These are phyloP conservation scores for Meleagris gallopavo DNA, from an alignment of 2,113 vertebrate genomes.

Conservation along the genomic window DNA sequence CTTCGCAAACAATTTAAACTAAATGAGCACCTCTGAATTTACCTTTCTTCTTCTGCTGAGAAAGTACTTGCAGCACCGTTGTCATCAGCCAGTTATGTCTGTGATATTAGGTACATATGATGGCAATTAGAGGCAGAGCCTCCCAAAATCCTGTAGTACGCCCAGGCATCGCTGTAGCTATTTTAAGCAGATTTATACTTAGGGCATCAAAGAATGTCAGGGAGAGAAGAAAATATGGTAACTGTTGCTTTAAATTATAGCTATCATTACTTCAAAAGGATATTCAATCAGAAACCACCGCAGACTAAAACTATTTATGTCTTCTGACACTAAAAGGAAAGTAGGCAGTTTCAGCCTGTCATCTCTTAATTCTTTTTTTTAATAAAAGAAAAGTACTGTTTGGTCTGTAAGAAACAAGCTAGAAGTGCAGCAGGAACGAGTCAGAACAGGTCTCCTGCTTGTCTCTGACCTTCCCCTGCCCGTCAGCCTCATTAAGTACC, in stretches of 20 bases:
- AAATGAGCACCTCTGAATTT: constrained; percentile 48
- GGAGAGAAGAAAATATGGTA: constrained; percentile 83
- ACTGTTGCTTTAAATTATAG: constrained; percentile 88
- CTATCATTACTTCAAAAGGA: constrained; percentile 87
- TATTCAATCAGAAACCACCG: constrained; percentile 82
- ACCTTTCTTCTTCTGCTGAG: constrained; percentile 67
- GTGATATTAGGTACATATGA: constrained; percentile 82
- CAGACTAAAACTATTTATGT: constrained; percentile 79
- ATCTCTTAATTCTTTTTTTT: constrained; percentile 39
- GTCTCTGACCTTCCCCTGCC: constrained; percentile 25
- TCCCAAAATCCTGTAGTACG: constrained; percentile 70
- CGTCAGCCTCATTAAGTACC: constrained; percentile 29
- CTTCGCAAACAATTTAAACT: constrained; percentile 52
- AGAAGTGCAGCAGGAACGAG: constrained; percentile 46
- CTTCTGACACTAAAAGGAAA: constrained; percentile 80
- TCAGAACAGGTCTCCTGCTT: constrained; percentile 40
- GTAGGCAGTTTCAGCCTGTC: constrained; percentile 74
- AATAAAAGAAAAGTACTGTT: constrained; percentile 10
- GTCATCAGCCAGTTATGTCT: constrained; percentile 65
- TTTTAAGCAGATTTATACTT: constrained; percentile 84
- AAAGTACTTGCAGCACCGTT: constrained; percentile 67
- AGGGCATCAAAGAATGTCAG: constrained; percentile 80
- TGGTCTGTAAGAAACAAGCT: constrained; percentile 53
- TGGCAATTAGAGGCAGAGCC: constrained; percentile 80
- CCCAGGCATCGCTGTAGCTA: constrained; percentile 71